These are phyloP conservation scores for Dendrocopos noguchii DNA, from an alignment of 2,113 vertebrate genomes.

Conservation along the genomic window DNA sequence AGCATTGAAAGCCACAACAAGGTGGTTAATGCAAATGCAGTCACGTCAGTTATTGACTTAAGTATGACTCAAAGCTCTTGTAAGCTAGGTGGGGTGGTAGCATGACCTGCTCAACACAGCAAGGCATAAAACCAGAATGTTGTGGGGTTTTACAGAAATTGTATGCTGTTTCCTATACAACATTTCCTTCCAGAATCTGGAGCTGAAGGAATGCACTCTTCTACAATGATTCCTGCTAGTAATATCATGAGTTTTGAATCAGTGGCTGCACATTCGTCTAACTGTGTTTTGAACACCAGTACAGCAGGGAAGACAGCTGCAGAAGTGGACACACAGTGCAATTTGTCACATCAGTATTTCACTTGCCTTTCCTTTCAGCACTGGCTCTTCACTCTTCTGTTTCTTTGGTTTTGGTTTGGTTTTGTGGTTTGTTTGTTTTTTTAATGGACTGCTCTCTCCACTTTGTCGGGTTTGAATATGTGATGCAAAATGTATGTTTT, in stretches of 20 bases:
- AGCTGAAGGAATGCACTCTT: background rate
- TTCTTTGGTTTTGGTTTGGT: background rate
- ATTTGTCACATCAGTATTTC: background rate
- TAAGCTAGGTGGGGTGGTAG: background rate
- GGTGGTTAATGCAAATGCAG: background rate
- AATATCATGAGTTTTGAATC: background rate
- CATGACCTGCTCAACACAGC: background rate
- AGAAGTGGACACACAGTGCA: rapidly evolving
- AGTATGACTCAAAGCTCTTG: background rate
- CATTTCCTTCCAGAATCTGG: background rate
- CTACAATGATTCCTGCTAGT: background rate
- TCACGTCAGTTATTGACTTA: background rate
- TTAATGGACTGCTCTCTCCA: background rate
- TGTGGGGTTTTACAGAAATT: background rate
- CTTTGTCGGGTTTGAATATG: background rate
- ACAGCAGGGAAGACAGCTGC: background rate
- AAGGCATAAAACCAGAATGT: background rate
- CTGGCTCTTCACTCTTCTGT: background rate
- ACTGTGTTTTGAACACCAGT: rapidly evolving
- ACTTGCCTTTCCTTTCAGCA: background rate
- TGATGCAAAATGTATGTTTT: background rate
- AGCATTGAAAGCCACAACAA: rapidly evolving
- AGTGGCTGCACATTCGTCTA: no score
- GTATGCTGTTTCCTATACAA: no score
- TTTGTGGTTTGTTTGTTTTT: background rate